These are phyloP conservation scores for Macropus fuliginosus DNA, from an alignment of 2,797 vertebrate genomes.

Conservation along the genomic window DNA sequence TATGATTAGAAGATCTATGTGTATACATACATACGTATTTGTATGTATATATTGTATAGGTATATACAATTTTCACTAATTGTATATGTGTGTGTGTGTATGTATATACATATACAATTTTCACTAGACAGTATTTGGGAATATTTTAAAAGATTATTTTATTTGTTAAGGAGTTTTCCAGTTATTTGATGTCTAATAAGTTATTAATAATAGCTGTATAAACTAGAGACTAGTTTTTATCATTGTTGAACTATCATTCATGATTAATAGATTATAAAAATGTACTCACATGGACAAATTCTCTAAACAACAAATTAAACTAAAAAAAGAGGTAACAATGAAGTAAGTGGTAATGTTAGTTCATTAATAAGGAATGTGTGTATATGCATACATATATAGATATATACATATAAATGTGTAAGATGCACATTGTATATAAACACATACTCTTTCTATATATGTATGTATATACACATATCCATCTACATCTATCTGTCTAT, in stretches of 20 bases:
- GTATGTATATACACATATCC: too few species aligned
- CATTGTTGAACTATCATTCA: background rate
- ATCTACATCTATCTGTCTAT: too few species aligned
- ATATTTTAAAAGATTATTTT: background rate
- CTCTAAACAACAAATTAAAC: background rate
- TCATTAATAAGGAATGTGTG: background rate
- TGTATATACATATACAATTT: background rate
- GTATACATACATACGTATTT: too few species aligned
- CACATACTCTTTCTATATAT: too few species aligned
- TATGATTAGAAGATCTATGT: background rate
- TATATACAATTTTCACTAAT: background rate
- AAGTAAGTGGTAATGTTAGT: background rate
- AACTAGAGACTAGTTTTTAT: background rate
- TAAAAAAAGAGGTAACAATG: background rate
- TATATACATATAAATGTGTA: too few species aligned
- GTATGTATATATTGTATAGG: too few species aligned
- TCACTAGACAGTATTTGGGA: background rate
- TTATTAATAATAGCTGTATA: background rate
- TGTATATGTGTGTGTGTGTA: background rate
- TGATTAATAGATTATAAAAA: background rate
- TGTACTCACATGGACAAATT: background rate
- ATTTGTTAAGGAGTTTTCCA: constrained; percentile 2
- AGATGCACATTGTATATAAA: too few species aligned
- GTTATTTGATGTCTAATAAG: background rate
- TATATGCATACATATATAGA: background rate